Conservation (phyloP, 2,113 vertebrate species). For the Butorides virescens region DNA sequence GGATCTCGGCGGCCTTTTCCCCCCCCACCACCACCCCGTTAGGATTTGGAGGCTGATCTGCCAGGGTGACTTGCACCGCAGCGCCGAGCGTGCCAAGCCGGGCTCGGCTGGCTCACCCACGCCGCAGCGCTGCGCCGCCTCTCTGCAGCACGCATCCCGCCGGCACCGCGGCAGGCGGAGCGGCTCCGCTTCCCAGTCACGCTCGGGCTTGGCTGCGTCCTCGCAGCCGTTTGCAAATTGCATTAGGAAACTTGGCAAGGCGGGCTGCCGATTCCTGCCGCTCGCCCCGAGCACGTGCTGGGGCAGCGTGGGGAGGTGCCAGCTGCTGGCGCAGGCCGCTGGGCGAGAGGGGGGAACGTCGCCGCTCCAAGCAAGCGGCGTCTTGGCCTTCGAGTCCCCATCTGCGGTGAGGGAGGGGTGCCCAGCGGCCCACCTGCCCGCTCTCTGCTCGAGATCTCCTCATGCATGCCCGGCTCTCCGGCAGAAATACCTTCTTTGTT, state of each 20-base stretch:
- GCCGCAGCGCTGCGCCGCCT: neutral
- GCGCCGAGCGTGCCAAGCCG: neutral
- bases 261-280: neutral
- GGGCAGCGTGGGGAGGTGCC: neutral
- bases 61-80: fast-evolving
- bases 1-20: neutral
- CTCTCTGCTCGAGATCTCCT: neutral
- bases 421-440: neutral
- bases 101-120: neutral
- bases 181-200: neutral
- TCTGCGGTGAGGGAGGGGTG: neutral
- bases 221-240: neutral
- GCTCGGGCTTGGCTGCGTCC: neutral
- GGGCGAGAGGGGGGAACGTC: neutral
- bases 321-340: neutral
- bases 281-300: neutral
- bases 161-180: neutral
- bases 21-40: neutral
- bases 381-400: neutral
- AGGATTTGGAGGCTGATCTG: too few species aligned
- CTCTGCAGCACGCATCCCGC: neutral
- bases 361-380: fast-evolving
- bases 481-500: neutral
- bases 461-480: neutral
- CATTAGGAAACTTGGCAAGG: neutral